phyloP scores from a whole-genome alignment of 1,140 invertebrate species.

The Drosophila sturtevanti region DNA sequence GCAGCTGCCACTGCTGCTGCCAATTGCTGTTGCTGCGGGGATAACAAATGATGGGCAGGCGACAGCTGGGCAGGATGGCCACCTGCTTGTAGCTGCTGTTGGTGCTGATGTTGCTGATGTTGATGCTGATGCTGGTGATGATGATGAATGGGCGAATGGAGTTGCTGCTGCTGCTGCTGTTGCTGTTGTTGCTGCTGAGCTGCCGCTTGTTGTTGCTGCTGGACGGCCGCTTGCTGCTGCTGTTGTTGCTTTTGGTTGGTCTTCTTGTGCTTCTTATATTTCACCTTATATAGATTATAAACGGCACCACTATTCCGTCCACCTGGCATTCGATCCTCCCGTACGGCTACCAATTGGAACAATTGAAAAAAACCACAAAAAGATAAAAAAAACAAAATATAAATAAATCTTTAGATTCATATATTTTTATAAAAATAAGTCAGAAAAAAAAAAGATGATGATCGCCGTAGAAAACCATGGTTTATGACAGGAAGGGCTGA shows the following conservation, averaged over 20 bases:
- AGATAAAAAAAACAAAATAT: slow-evolving; percentile 3
- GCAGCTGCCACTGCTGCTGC: slow-evolving; percentile 50
- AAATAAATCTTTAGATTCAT: neutral
- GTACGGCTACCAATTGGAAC: slow-evolving; percentile 89
- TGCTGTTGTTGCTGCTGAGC: slow-evolving; percentile 83
- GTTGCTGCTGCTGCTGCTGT: slow-evolving; percentile 83
- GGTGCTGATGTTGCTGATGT: slow-evolving; percentile 83
- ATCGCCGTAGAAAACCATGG: too few relatives aligned
- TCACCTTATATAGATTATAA: slow-evolving; percentile 99
- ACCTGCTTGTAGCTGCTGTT: slow-evolving; percentile 64
- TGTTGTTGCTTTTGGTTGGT: slow-evolving; percentile 85
- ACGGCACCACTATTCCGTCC: slow-evolving; percentile 99
- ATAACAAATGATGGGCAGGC: slow-evolving; percentile 69
- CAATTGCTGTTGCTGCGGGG: slow-evolving; percentile 81
- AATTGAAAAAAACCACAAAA: too few relatives aligned
- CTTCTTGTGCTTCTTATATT: slow-evolving; percentile 99
- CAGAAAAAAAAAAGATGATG: too few relatives aligned
- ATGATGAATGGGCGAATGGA: slow-evolving; percentile 74
- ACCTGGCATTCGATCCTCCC: slow-evolving; percentile 99
- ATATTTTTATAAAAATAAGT: too few relatives aligned
- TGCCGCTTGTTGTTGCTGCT: slow-evolving; percentile 61
- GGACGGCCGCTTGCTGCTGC: slow-evolving; percentile 83
- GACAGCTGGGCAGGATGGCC: slow-evolving; percentile 83
- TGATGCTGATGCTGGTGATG: slow-evolving; percentile 83
- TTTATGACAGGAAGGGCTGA: too few relatives aligned